A percentile compares a stretch with the other conserved stretches of the same genome.
These are phyloP conservation scores for Hofmannophila pseudospretella DNA, from an alignment of 2,888 invertebrate species.

Conservation along the genomic window DNA sequence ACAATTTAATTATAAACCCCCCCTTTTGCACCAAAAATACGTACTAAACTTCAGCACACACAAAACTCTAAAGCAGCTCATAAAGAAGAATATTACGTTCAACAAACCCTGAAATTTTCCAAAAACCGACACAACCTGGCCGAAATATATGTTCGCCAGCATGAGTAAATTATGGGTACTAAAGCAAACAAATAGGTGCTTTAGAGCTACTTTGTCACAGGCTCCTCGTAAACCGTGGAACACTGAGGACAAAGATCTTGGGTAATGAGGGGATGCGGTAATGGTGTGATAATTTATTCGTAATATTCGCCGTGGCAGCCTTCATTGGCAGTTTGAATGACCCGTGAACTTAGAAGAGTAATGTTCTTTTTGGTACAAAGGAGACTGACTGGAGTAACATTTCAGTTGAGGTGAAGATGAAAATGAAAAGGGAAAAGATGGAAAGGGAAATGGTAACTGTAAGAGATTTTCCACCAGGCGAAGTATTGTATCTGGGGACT, in stretches of 20 bases:
- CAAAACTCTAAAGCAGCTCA: background rate
- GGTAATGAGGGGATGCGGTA: slow-evolving; percentile 21
- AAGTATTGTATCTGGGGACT: too few species aligned
- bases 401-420: too few species aligned
- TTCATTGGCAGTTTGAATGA: background rate
- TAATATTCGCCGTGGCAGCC: background rate
- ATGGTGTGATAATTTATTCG: background rate
- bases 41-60: background rate
- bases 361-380: too few species aligned
- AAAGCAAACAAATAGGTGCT: slow-evolving; percentile 52
- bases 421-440: too few species aligned
- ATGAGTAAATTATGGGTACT: slow-evolving; percentile 49
- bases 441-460: too few species aligned
- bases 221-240: slow-evolving; percentile 40
- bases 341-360: background rate
- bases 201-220: slow-evolving; percentile 44
- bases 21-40: too few species aligned
- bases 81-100: background rate
- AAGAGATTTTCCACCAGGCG: too few species aligned
- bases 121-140: background rate
- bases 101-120: background rate
- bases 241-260: slow-evolving; percentile 31
- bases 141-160: slow-evolving; percentile 10
- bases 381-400: too few species aligned
- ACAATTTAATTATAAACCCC: too few species aligned